Evolutionary conservation across 2,113 vertebrate species (phyloP).

Genomic region (Lagopus muta): DNA sequence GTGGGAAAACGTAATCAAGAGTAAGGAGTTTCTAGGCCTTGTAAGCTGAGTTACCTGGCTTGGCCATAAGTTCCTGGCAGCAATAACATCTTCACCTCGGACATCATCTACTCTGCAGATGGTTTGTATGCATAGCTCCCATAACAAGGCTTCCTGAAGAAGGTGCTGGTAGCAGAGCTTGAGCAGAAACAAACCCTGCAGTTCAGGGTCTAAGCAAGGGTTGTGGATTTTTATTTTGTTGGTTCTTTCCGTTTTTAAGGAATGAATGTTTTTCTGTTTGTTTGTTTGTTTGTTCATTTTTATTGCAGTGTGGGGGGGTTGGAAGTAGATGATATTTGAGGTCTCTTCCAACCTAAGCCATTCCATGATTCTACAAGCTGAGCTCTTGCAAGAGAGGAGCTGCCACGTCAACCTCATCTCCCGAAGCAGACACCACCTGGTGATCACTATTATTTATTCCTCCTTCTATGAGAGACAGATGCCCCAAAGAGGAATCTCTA

Average conservation of each 20-base stretch:
- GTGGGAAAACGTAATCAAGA: background rate
- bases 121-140: background rate
- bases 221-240: background rate
- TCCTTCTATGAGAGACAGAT: background rate
- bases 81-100: background rate
- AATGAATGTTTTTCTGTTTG: too few species aligned
- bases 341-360: too few species aligned
- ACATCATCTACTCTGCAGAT: background rate
- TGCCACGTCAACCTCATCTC: background rate
- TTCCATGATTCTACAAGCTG: background rate
- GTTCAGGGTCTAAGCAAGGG: background rate
- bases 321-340: too few species aligned
- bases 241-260: background rate
- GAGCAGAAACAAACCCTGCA: background rate
- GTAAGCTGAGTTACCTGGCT: background rate
- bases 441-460: accelerated
- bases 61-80: background rate
- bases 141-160: background rate
- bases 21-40: background rate
- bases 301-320: too few species aligned
- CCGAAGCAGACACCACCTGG: background rate
- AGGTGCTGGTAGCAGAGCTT: background rate
- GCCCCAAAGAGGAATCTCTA: background rate
- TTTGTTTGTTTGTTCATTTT: background rate
- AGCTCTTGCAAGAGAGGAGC: background rate